These are phyloP conservation scores for Microcebus murinus DNA, from an alignment of 2,113 vertebrate genomes.

Conservation along the genomic window DNA sequence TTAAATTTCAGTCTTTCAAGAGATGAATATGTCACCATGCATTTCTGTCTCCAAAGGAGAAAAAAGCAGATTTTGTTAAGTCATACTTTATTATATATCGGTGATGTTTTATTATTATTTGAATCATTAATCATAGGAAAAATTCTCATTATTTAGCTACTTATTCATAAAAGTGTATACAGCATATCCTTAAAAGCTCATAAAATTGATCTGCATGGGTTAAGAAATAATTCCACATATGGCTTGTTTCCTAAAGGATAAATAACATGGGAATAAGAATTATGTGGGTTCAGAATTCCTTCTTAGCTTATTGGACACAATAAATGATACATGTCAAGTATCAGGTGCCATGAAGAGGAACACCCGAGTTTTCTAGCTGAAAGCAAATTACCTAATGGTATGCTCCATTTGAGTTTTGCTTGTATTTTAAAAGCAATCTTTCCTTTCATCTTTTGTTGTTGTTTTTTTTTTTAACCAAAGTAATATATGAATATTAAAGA, in stretches of 20 bases:
- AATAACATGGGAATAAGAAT: not conserved
- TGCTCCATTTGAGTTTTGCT: not conserved
- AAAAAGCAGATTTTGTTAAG: constrained; percentile 65
- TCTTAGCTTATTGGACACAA: not conserved
- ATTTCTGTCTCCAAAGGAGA: constrained; percentile 40
- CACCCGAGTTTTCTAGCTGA: not conserved
- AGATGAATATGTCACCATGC: not conserved
- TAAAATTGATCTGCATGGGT: not conserved
- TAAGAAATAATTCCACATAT: not conserved
- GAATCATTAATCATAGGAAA: constrained; percentile 20
- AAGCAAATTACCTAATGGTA: not conserved
- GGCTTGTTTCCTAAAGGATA: not conserved
- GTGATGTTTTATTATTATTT: constrained; percentile 17
- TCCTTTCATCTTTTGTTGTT: not conserved
- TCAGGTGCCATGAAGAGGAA: accelerated
- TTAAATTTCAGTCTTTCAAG: constrained; percentile 78
- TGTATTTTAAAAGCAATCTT: not conserved
- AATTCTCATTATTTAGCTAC: constrained; percentile 1
- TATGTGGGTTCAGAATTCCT: not conserved
- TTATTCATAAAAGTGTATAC: not conserved
- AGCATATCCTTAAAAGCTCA: not conserved
- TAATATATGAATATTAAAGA: not conserved
- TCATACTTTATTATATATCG: not conserved
- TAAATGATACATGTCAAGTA: not conserved
- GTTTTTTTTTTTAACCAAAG: not conserved